A percentile compares a stretch with the other conserved stretches of the same genome.
phyloP scores from a whole-genome alignment of 2,113 vertebrate genomes.

The Dasyornis broadbenti region DNA sequence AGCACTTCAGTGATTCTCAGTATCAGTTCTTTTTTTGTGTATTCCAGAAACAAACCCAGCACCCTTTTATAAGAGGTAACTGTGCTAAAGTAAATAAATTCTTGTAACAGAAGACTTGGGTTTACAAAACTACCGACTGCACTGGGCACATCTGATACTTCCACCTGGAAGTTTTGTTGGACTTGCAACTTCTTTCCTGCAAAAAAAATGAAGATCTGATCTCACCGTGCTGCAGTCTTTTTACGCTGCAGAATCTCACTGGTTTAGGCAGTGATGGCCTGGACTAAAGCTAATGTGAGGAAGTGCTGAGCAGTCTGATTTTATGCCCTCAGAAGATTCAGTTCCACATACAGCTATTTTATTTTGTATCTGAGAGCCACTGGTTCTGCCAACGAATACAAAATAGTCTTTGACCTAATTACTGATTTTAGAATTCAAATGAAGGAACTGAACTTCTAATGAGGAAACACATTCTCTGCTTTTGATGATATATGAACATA shows the following conservation, averaged over 20 bases:
- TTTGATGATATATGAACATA: background rate
- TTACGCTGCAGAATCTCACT: background rate
- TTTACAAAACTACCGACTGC: background rate
- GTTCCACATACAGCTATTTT: background rate
- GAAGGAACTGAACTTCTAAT: background rate
- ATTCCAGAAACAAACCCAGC: background rate
- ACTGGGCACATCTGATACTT: background rate
- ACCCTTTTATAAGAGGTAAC: background rate
- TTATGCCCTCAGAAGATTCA: background rate
- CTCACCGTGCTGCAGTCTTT: background rate
- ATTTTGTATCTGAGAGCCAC: background rate
- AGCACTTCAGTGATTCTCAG: background rate
- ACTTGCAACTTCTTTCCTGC: background rate
- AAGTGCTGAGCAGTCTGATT: background rate
- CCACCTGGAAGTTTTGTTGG: background rate
- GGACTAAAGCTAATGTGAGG: background rate
- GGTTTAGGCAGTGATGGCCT: background rate
- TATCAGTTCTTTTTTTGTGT: background rate
- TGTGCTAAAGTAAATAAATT: background rate
- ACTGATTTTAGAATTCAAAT: background rate
- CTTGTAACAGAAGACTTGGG: background rate
- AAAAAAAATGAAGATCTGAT: background rate
- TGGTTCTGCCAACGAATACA: background rate
- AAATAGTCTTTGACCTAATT: background rate
- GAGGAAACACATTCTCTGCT: background rate